Evolutionary conservation across 2,888 invertebrate genomes (phyloP).

Genomic region (Folsomia candida): DNA sequence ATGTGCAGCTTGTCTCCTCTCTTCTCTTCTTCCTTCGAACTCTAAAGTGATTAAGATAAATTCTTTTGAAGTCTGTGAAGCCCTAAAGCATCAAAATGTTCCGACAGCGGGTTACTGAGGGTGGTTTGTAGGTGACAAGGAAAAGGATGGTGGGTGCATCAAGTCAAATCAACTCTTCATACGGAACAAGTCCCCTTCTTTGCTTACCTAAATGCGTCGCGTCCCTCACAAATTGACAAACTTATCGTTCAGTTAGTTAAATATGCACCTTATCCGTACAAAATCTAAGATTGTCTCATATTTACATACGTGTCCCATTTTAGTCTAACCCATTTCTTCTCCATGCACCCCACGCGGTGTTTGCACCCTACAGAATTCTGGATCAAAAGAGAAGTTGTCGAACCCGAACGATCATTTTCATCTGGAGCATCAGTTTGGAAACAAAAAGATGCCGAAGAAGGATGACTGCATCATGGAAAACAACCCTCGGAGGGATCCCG

Average conservation of each 20-base stretch:
- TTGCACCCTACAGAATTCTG: background rate
- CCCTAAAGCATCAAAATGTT: background rate
- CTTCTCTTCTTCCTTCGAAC: background rate
- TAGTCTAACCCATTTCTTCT: background rate
- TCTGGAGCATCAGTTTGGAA: too few relatives aligned
- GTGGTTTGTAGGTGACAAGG: background rate
- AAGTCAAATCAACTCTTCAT: too few relatives aligned
- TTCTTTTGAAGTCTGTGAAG: background rate
- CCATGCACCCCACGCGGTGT: background rate
- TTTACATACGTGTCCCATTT: too few relatives aligned
- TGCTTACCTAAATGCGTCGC: too few relatives aligned
- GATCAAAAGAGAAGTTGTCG: background rate
- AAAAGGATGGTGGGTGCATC: too few relatives aligned
- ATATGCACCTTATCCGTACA: too few relatives aligned
- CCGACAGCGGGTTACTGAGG: background rate
- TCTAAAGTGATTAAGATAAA: slow-evolving; percentile 5
- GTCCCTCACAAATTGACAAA: too few relatives aligned
- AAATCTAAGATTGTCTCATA: too few relatives aligned
- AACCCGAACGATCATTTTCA: background rate
- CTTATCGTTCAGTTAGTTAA: too few relatives aligned
- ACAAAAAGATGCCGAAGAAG: background rate
- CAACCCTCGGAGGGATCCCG: background rate
- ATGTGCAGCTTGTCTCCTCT: background rate
- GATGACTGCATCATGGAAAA: background rate
- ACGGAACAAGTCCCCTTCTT: too few relatives aligned